phyloP scores from a whole-genome alignment of 2,113 vertebrate genomes.

The Ochotona curzoniae region DNA sequence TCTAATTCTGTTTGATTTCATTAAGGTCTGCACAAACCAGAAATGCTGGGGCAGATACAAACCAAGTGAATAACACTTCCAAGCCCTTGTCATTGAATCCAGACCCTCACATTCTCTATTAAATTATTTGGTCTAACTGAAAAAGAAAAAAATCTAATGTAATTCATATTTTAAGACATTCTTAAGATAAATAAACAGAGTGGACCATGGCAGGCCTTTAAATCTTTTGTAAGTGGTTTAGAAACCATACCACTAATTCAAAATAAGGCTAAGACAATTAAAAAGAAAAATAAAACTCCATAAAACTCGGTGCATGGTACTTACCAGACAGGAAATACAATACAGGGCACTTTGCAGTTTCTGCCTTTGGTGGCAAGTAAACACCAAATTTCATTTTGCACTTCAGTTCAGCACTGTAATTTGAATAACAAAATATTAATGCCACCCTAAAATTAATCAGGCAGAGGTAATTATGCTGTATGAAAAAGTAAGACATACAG shows the following conservation, averaged over 20 bases:
- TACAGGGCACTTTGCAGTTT: conserved; percentile 93
- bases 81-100: conserved; percentile 7
- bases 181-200: neutral
- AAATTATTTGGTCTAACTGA: conserved; percentile 2
- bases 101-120: conserved; percentile 6
- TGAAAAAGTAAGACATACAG: neutral
- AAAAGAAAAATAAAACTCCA: neutral
- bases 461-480: conserved; percentile 1
- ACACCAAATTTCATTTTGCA: conserved; percentile 98
- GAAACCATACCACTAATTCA: neutral
- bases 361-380: conserved; percentile 95
- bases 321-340: conserved; percentile 97
- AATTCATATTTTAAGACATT: conserved; percentile 25
- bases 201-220: neutral
- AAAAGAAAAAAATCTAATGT: conserved; percentile 7
- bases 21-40: neutral
- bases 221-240: neutral
- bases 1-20: neutral
- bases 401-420: conserved; percentile 92
- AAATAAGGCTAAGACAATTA: neutral
- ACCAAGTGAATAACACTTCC: conserved; percentile 1
- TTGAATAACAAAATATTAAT: conserved; percentile 43
- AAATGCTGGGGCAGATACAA: conserved; percentile 1
- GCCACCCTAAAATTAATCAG: neutral
- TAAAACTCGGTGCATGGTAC: conserved; percentile 56